Conservation (phyloP, 1,140 invertebrate species). For the Sitophilus oryzae region DNA sequence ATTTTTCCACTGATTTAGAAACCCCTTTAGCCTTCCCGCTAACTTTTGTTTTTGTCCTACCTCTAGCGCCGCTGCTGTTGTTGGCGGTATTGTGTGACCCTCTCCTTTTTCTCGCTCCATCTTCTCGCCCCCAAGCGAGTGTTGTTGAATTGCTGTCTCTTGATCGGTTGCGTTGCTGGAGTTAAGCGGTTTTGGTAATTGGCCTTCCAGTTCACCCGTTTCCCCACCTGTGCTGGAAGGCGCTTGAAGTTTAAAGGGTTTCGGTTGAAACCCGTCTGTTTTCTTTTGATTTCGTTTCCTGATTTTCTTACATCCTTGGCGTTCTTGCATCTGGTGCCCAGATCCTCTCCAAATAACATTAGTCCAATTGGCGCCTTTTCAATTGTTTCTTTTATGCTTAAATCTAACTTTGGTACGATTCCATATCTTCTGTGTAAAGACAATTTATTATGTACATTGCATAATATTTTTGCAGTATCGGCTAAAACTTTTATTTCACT, state of each 20-base stretch:
- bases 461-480: conserved; percentile 1
- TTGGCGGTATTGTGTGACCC: background rate
- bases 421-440: background rate
- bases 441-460: background rate
- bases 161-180: too few species aligned
- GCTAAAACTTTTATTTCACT: background rate
- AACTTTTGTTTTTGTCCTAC: background rate
- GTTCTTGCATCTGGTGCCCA: conserved; percentile 2
- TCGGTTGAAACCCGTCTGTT: background rate
- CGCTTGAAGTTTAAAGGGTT: conserved; percentile 1
- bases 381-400: background rate
- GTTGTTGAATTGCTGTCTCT: background rate
- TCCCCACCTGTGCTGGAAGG: conserved; percentile 1
- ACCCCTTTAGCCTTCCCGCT: conserved; percentile 1
- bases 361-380: background rate
- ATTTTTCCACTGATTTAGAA: background rate
- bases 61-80: conserved; percentile 2
- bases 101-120: background rate
- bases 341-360: too few species aligned
- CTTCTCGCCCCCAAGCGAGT: background rate
- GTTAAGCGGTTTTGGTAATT: background rate
- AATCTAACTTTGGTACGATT: background rate
- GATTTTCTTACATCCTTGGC: background rate
- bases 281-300: background rate
- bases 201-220: background rate